Conservation (phyloP, 2,888 invertebrate species). For the Dugesia japonica region DNA sequence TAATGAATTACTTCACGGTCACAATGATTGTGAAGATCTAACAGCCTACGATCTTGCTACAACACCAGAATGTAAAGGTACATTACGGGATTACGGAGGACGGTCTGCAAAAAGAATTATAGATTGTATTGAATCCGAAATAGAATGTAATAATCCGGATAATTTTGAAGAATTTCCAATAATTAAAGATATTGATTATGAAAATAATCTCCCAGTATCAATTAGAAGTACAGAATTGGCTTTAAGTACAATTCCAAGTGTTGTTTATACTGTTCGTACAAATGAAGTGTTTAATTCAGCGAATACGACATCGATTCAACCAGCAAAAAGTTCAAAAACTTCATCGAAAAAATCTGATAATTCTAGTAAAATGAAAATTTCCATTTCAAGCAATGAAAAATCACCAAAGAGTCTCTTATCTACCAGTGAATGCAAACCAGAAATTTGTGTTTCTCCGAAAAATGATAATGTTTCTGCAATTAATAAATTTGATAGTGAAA, state of each 20-base stretch:
- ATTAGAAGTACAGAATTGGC: constrained; percentile 8
- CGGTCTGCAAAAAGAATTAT: background rate
- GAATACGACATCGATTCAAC: background rate
- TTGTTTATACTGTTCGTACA: background rate
- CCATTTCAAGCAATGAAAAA: background rate
- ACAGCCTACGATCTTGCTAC: background rate
- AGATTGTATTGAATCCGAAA: background rate
- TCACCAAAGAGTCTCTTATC: background rate
- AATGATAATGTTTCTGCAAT: too few relatives aligned
- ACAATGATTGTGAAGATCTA: background rate
- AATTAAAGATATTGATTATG: background rate
- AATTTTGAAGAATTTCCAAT: too few relatives aligned
- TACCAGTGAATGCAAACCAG: too few relatives aligned
- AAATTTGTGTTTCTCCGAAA: too few relatives aligned
- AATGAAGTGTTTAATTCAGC: background rate
- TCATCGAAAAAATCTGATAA: background rate
- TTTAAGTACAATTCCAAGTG: background rate
- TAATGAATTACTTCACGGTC: background rate
- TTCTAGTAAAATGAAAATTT: background rate
- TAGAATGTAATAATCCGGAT: background rate
- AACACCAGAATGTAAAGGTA: background rate
- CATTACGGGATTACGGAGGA: background rate
- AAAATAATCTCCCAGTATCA: background rate
- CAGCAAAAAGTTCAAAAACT: background rate
- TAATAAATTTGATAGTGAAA: background rate